Conservation (phyloP, 1,140 invertebrate species). For the Brachionus sp. region DNA sequence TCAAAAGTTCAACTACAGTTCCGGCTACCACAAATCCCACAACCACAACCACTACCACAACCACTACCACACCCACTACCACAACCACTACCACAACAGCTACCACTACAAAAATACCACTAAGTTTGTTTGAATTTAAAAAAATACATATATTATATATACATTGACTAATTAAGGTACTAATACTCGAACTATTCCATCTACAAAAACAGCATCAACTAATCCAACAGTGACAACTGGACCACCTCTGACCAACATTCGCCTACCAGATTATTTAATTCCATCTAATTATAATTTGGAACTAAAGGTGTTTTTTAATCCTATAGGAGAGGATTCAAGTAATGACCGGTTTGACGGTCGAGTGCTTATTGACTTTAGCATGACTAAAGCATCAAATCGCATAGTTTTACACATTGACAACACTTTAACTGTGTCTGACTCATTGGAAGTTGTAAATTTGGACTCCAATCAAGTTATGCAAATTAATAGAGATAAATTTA, state of each 20-base stretch:
- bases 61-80: not conserved
- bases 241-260: not conserved
- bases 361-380: not conserved
- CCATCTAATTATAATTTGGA: slow-evolving; percentile 35
- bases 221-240: not conserved
- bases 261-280: not conserved
- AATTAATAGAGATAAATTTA: not conserved
- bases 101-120: not conserved
- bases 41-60: not conserved
- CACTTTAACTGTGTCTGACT: not conserved
- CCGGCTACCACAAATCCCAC: not conserved
- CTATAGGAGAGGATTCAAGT: not conserved
- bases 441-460: slow-evolving; percentile 10
- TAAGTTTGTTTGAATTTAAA: not conserved
- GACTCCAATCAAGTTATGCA: not conserved
- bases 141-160: not conserved
- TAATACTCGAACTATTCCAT: not conserved
- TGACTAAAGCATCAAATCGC: not conserved
- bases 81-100: not conserved
- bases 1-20: not conserved
- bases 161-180: not conserved
- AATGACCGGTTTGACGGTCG: slow-evolving; percentile 30
- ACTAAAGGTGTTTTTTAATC: slow-evolving; percentile 26
- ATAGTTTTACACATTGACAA: slow-evolving; percentile 31
- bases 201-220: not conserved